These are phyloP conservation scores for Dromius quadrimaculatus DNA, from an alignment of 2,888 invertebrate species.

Conservation along the genomic window DNA sequence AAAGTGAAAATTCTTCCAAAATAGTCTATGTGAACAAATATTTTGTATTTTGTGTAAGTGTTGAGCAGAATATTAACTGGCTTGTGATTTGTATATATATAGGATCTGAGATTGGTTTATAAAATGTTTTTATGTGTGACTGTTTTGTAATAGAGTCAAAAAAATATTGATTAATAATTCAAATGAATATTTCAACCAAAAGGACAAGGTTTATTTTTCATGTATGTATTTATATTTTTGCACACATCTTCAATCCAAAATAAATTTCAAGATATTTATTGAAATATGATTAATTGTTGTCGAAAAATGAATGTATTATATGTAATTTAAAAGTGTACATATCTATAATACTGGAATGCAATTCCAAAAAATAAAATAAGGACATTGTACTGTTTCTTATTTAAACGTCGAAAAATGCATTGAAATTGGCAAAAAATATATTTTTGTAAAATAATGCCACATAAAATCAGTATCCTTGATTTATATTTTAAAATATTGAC, in stretches of 20 bases:
- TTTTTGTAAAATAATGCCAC: conserved; percentile 43
- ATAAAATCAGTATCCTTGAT: conserved; percentile 12
- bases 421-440: conserved; percentile 39
- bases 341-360: conserved; percentile 14
- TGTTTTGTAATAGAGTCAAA: background rate
- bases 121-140: conserved; percentile 14
- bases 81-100: background rate
- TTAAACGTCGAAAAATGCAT: conserved; percentile 19
- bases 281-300: conserved; percentile 29
- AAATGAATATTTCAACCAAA: background rate
- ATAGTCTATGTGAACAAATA: background rate
- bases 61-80: background rate
- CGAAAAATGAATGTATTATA: conserved; percentile 27
- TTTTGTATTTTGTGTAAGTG: background rate
- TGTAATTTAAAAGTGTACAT: conserved; percentile 22
- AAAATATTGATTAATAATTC: background rate
- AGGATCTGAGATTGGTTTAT: conserved; percentile 7
- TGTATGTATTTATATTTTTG: too few relatives aligned
- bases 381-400: conserved; percentile 1
- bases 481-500: conserved; percentile 21
- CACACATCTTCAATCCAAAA: too few relatives aligned
- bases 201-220: too few relatives aligned
- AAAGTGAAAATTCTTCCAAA: too few relatives aligned
- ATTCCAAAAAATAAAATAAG: conserved; percentile 8
- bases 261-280: conserved; percentile 31